Conservation (phyloP, 2,797 vertebrate genomes). For the Eulemur rubriventer region DNA sequence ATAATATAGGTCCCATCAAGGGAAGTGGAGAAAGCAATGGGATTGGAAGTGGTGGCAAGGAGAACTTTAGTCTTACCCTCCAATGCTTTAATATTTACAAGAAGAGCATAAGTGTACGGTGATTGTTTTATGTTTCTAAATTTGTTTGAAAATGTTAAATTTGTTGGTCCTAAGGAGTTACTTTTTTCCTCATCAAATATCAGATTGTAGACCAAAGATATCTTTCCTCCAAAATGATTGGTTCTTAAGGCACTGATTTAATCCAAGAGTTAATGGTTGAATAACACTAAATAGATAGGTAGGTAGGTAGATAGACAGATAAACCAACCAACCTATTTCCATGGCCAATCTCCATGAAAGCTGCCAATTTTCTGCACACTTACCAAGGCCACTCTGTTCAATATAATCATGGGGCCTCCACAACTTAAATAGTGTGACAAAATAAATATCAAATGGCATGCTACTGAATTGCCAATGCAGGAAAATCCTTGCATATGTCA, state of each 20-base stretch:
- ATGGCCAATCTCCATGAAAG: neutral
- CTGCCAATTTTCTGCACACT: neutral
- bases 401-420: neutral
- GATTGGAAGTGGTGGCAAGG: neutral
- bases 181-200: neutral
- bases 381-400: neutral
- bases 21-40: neutral
- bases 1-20: neutral
- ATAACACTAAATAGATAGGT: neutral
- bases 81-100: neutral
- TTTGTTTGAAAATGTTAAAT: neutral
- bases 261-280: neutral
- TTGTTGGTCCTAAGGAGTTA: neutral
- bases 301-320: neutral
- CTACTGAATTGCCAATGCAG: neutral
- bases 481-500: neutral
- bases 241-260: neutral
- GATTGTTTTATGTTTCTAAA: neutral
- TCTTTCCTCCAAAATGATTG: slow-evolving; percentile 9
- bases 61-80: neutral
- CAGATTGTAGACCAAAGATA: neutral
- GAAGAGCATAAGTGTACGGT: neutral
- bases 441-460: neutral
- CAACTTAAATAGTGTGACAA: neutral
- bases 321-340: neutral